These are phyloP conservation scores for Pseudoips prasinana DNA, from an alignment of 2,888 invertebrate species.

Conservation along the genomic window DNA sequence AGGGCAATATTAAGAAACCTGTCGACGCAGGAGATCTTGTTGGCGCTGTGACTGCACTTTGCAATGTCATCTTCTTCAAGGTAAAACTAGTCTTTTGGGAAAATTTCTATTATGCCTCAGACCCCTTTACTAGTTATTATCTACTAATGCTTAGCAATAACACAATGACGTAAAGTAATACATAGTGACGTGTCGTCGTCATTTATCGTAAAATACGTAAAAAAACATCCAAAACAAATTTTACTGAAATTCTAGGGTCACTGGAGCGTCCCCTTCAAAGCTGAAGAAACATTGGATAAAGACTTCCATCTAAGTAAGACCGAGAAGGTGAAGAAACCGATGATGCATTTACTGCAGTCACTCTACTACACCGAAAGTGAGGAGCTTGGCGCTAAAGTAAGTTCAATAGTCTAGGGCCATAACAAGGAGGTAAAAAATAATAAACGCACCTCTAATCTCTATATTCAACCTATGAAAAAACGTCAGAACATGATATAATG, in stretches of 20 bases:
- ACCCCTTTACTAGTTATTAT: neutral
- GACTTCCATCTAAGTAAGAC: slow-evolving; percentile 41
- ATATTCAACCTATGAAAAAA: no score
- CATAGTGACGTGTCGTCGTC: no score
- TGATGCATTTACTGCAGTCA: slow-evolving; percentile 39
- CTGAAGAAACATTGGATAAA: slow-evolving; percentile 37
- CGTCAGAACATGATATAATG: no score
- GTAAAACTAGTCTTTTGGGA: slow-evolving; percentile 14
- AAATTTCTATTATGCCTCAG: no score
- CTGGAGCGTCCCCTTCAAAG: slow-evolving; percentile 52
- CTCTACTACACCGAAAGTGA: slow-evolving; percentile 39
- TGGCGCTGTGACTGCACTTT: slow-evolving; percentile 35
- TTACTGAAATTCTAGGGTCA: slow-evolving; percentile 42
- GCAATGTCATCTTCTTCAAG: slow-evolving; percentile 52
- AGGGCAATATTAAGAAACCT: slow-evolving; percentile 46
- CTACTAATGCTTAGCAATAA: no score
- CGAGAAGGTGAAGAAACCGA: slow-evolving; percentile 42
- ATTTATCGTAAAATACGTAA: no score
- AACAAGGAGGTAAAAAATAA: neutral
- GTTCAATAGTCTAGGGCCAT: no score
- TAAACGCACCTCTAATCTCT: no score
- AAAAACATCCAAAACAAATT: neutral
- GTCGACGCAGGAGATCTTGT: slow-evolving; percentile 30
- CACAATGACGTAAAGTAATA: no score
- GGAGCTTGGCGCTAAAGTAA: slow-evolving; percentile 42